Evolutionary conservation across 2,797 vertebrate species (phyloP).

Genomic region (Miichthys miiuy): DNA sequence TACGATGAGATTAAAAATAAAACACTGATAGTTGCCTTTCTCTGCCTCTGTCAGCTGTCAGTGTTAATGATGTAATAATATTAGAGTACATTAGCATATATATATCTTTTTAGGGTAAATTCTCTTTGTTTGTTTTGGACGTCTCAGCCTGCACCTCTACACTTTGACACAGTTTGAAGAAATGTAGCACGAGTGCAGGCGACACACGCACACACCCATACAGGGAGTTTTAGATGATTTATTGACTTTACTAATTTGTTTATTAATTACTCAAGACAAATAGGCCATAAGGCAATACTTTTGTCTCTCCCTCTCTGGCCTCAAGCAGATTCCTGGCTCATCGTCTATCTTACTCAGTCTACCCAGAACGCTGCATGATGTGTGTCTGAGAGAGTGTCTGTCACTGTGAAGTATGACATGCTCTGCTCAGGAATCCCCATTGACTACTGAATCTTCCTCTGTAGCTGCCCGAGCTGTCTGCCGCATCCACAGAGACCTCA

Average conservation of each 20-base stretch:
- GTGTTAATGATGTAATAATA: conserved; percentile 2
- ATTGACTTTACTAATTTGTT: conserved; percentile 37
- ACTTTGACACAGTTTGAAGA: neutral
- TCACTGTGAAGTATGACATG: conserved; percentile 73
- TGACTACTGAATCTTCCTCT: conserved; percentile 64
- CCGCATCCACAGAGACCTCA: conserved; percentile 67
- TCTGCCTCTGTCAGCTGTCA: conserved; percentile 28
- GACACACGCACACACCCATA: neutral
- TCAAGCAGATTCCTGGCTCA: conserved; percentile 32
- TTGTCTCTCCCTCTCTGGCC: conserved; percentile 10
- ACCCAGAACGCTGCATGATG: conserved; percentile 28
- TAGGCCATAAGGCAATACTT: conserved; percentile 8
- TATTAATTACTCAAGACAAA: conserved; percentile 39
- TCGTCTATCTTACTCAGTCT: conserved; percentile 44
- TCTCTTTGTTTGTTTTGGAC: conserved; percentile 17
- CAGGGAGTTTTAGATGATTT: neutral
- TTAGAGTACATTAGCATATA: neutral
- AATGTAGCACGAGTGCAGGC: neutral
- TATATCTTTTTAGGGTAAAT: neutral
- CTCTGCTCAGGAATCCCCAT: conserved; percentile 68
- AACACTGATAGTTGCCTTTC: neutral
- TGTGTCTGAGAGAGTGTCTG: conserved; percentile 40
- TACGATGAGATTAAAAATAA: conserved; percentile 24
- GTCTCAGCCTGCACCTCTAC: conserved; percentile 12
- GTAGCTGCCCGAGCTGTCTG: conserved; percentile 48